phyloP scores from a whole-genome alignment of 2,113 vertebrate genomes.

The Neolamprologus hecqui region DNA sequence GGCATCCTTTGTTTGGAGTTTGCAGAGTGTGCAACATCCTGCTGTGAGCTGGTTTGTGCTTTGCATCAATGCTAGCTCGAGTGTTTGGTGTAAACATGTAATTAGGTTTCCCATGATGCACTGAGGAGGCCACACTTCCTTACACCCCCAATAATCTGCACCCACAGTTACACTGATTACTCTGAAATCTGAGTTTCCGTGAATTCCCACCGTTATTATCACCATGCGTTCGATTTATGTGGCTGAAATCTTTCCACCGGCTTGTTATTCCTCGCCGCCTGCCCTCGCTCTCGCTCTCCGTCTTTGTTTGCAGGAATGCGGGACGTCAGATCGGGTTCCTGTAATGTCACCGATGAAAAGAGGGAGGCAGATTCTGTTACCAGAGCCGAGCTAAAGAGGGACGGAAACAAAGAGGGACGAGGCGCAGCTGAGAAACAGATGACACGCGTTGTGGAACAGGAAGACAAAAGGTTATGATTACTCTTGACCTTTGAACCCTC shows the following conservation, averaged over 20 bases:
- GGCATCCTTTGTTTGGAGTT: background rate
- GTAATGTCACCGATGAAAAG: background rate
- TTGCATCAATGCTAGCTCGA: background rate
- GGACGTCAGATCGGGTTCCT: conserved; percentile 31
- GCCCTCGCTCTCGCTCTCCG: background rate
- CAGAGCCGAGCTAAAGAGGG: background rate
- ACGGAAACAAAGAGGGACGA: background rate
- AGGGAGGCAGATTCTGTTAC: background rate
- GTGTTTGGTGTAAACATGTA: rapidly evolving
- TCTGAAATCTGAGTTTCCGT: background rate
- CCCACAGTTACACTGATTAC: background rate
- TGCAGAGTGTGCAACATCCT: background rate
- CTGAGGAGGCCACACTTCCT: background rate
- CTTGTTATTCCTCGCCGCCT: background rate
- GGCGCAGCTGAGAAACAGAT: background rate
- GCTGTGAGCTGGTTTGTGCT: background rate
- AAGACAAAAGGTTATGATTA: background rate
- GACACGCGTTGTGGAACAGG: background rate
- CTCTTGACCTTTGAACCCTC: background rate
- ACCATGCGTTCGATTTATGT: background rate
- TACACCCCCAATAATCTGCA: background rate
- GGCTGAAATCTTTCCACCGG: background rate
- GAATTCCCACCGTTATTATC: background rate
- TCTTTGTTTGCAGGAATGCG: conserved; percentile 51
- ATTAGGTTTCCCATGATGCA: background rate